Base-by-base conservation (phyloP, 1,140 invertebrate species). In the Oedothorax gibbosus region DNA sequence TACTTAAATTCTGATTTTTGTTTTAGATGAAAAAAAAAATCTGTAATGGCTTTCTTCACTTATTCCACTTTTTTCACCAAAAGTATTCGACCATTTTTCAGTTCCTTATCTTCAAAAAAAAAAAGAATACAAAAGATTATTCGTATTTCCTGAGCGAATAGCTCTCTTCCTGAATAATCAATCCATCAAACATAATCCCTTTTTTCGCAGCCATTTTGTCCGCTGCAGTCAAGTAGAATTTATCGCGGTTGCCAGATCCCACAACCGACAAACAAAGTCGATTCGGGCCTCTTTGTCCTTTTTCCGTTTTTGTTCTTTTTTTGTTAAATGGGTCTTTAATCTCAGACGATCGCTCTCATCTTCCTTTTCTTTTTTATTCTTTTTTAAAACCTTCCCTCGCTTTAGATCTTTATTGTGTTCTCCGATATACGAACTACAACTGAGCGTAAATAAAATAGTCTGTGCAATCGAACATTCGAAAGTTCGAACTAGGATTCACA, bases 141-240 rank as follows among this genome's bases (percentile, higher is more conserved):
- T 71, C 78, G 66, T 69, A 81, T 81, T 81, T 81, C 78, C 66
- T 71, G 35, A 12, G 50, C 64, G 60, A 50, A 77, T 62, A 21
- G 54, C 51, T 50, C n/a, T 49, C 71, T 54, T 81, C 62, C 53
- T 65, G 21, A 65, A 65, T 81, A 68, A 81, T 71, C 71, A 81
- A 81, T 81, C 78, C 57, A 81, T 81, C 78, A 81, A 21, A 11
- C 20, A 81, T 81, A 81, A 81, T 71, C 68, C 78, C 57, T 81
- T 35, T 68, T 81, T 81, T 81, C 78, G 56, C 21, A 57, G 51
- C 51, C 66, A 51, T 81, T 79, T 71, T 57, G 78, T 81, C 78
- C 68, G 21, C 54, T 75, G 54, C 65, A 18, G 15, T 18, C 53
- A 15, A n/a, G 15, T 50, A 20, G 64, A 79, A 79, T 79, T 64